These are phyloP conservation scores for Drosophila nigromelanica DNA, from an alignment of 1,140 invertebrate species.

Conservation along the genomic window DNA sequence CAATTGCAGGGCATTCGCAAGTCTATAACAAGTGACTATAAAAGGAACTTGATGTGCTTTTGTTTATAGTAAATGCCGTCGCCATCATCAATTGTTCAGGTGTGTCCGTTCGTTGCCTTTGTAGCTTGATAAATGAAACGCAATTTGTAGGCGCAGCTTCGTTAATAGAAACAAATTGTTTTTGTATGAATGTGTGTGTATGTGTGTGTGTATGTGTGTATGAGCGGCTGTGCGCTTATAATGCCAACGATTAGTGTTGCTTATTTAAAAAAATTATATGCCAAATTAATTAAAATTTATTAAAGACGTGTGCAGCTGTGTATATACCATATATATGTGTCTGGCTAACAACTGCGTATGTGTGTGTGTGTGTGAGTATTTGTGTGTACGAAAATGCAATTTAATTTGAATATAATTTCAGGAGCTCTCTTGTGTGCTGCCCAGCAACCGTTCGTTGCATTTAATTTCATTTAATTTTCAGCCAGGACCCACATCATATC, in stretches of 20 bases:
- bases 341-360: not conserved
- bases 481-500: constrained; percentile 66
- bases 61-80: constrained; percentile 39
- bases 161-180: constrained; percentile 82
- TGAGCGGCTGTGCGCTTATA: constrained; percentile 22
- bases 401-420: constrained; percentile 62
- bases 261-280: constrained; percentile 77
- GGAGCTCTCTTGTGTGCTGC: constrained; percentile 25
- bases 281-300: constrained; percentile 78
- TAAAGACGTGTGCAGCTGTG: constrained; percentile 32
- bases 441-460: constrained; percentile 54
- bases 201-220: not conserved
- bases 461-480: constrained; percentile 81
- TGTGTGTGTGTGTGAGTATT: constrained; percentile 8
- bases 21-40: not conserved
- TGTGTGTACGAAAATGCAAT: constrained; percentile 31
- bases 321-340: not conserved
- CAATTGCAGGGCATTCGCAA: constrained; percentile 31
- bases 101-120: constrained; percentile 52
- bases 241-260: constrained; percentile 69
- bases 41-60: constrained; percentile 20
- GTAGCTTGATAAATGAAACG: constrained; percentile 72
- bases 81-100: constrained; percentile 74
- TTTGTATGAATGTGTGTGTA: constrained; percentile 32
- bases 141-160: constrained; percentile 78